Evolutionary conservation across 1,140 invertebrate genomes (phyloP), one percentile per base, ranked within the genome.

Genomic region (Riptortus pedestris): DNA sequence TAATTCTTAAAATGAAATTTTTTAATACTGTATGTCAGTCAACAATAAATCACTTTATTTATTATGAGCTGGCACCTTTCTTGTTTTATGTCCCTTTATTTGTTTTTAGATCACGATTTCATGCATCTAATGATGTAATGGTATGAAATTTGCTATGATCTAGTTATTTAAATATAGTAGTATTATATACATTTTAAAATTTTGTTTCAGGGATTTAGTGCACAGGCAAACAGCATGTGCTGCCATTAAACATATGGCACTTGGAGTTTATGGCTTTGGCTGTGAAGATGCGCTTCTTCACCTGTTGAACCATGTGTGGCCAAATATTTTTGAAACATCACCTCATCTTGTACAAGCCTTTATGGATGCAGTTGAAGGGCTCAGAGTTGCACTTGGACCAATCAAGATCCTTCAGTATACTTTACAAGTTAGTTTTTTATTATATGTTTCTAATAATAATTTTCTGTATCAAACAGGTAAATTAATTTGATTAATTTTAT

Each of bases 341-440:
- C 96, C 97, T 5, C 97, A 99, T 85, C 84, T 99, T 63, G 96
- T 99, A 9, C 96, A 99, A 78, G 95, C 96, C 5, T 99, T 99
- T 75, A 98, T 99, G 92, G 96, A 97, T 71, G 87, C 95, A 7
- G 91, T 99, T 5, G 97, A 99, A 76, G 96, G 95, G 11, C 84
- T 99, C 73, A 77, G 96, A 47, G 94, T 99, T 2, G 92, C 95
- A 0, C 77, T 99, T 9, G 97, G 97, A 28, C 92, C 96, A 9
- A 88, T 96, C 55, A 97, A 96, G 79, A 91, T 99, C 69, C 76
- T 99, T 47, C 95, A 97, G 72, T 98, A 98, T 74, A 86, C 90
- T 12, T 76, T 97, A 69, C 93, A 96, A 81, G 90, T 92, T 79
- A 70, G 66, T 68, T 38, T 7, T 38, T 38, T 5, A 5, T 38